Conservation (phyloP, 1,140 invertebrate genomes). For the Diorhabda elongata region DNA sequence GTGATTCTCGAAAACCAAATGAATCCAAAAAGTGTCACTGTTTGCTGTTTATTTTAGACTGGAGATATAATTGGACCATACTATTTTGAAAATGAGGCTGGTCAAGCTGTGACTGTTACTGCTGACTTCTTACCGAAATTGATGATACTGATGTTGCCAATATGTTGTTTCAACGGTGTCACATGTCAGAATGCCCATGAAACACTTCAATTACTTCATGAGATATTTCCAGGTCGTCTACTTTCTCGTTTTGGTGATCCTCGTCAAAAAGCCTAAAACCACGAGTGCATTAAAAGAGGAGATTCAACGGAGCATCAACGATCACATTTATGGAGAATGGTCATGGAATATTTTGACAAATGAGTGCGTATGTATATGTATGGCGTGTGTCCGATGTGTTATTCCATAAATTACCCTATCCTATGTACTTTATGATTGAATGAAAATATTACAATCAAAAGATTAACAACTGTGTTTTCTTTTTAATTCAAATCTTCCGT, state of each 20-base stretch:
- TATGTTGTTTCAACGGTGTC: constrained; percentile 31
- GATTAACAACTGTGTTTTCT: background rate
- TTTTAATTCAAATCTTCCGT: background rate
- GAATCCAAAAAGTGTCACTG: constrained; percentile 12
- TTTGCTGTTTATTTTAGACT: constrained; percentile 19
- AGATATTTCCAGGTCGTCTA: background rate
- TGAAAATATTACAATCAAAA: background rate
- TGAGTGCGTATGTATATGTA: background rate
- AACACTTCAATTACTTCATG: background rate
- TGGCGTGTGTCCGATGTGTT: background rate
- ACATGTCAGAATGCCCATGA: constrained; percentile 19
- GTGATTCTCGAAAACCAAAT: background rate
- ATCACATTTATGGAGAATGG: background rate
- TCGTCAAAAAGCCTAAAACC: background rate
- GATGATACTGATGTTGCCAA: background rate
- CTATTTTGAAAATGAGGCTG: constrained; percentile 24
- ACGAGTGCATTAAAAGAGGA: background rate
- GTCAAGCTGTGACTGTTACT: constrained; percentile 25
- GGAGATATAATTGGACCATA: constrained; percentile 22
- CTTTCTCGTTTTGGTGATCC: background rate
- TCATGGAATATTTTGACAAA: background rate
- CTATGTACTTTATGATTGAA: background rate
- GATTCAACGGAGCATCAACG: background rate
- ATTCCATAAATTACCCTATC: background rate
- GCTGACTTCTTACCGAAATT: constrained; percentile 18